Evolutionary conservation across 2,888 invertebrate genomes (phyloP), one percentile per base, ranked within the genome.

Genomic region (Oscheius sp.): DNA sequence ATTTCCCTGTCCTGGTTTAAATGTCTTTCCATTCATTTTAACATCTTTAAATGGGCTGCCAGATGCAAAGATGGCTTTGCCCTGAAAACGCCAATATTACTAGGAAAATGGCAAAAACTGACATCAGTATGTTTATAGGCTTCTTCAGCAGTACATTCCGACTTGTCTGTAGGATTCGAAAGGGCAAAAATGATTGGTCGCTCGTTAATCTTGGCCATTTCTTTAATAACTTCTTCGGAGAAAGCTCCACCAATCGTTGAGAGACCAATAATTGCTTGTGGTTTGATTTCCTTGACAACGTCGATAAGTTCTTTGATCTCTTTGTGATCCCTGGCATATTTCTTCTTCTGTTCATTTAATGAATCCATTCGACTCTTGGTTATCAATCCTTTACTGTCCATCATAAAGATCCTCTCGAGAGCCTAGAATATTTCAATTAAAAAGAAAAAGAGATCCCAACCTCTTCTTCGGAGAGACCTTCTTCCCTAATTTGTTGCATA

Each of bases 131-230:
- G 90, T 52, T 89, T 92, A 90, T 97, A 99, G 2, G 97, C 98
- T 86, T 95, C 92, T 89, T 96, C 95, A n/a, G 99, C 99, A 16
- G 99, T 98, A 89, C 98, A 99, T 90, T 99, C 99, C 0, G 99
- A 96, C 91, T 96, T 96, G 89, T 93, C 93, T 70, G 99, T 99
- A 70, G 99, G 99, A 91, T 99, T 99, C 89, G 97, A 97, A 61
- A 99, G 92, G 16, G 99, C 98, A 90, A 99, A 99, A 85, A 99
- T 94, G 77, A 99, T 93, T 1, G 99, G 99, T 70, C 92, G 91
- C 25, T 93, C 92, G 90, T 95, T 95, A 88, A 92, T 91, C 68
- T 91, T 91, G 16, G 92, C 95, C 97, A 99, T 96, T 88, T 92
- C 92, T 85, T 92, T 91, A 71, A 99, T 91, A 86, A 99, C 94